Evolutionary conservation across 2,888 invertebrate genomes (phyloP), one percentile per base, ranked within the genome.

Genomic region (Dascillus cervinus): DNA sequence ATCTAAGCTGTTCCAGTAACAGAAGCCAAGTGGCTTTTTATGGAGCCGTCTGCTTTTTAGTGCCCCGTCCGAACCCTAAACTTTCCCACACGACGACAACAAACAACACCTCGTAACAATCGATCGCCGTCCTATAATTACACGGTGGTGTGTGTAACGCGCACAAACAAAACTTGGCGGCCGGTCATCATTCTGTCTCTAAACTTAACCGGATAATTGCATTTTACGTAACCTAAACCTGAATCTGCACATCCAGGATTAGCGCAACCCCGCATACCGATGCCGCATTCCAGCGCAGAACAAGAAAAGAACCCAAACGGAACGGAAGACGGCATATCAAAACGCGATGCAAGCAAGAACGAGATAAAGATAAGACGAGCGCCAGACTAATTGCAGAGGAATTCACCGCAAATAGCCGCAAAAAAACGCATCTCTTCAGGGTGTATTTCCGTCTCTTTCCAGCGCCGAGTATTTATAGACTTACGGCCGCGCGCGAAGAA

Each of bases 381-480:
- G 43, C 43, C 46, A 42, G 47, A 49, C 49, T 51, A 51, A 49
- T 51, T 49, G 49, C 43, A 43, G 49, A 47, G 46, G 50, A 51
- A 51, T 51, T 43, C 41, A 39, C 42, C 41, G 41, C 37, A 43
- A 49, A 49, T 48, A 49, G 47, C 37, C 32, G 31, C 38, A 43
- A 43, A 44, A 43, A 46, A 43, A n/a, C n/a, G n/a, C n/a, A n/a
- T n/a, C n/a, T n/a, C n/a, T n/a, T n/a, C n/a, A n/a, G n/a, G n/a
- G n/a, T n/a, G n/a, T n/a, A n/a, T n/a, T n/a, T n/a, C n/a, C n/a
- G n/a, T n/a, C n/a, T n/a, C n/a, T n/a, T n/a, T n/a, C n/a, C n/a
- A n/a, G n/a, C n/a, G n/a, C n/a, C n/a, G n/a, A n/a, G n/a, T n/a
- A n/a, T n/a, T n/a, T n/a, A n/a, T n/a, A n/a, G n/a, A n/a, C n/a